Conservation (phyloP, 2,888 invertebrate genomes). For the Drosophila mulleri region DNA sequence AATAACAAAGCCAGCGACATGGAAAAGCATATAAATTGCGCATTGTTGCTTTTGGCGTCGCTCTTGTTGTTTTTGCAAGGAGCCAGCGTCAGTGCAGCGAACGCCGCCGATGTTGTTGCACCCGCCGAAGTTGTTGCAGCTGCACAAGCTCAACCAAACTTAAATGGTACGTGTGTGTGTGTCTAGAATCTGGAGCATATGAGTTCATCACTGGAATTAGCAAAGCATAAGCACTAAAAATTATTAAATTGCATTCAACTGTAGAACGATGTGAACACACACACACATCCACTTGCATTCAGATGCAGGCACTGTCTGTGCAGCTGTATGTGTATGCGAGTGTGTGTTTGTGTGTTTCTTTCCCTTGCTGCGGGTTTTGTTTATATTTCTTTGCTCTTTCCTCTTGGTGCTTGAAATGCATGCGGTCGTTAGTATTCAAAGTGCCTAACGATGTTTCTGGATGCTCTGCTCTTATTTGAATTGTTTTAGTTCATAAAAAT, state of each 20-base stretch:
- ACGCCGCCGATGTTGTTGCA: conserved; percentile 40
- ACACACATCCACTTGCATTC: not conserved
- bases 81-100: conserved; percentile 25
- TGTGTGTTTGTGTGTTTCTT: conserved; percentile 6
- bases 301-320: not conserved
- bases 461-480: conserved; percentile 8
- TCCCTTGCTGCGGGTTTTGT: conserved; percentile 43
- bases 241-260: conserved; percentile 49
- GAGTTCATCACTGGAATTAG: conserved; percentile 68
- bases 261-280: conserved; percentile 14
- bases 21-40: conserved; percentile 43
- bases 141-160: conserved; percentile 40
- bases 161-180: conserved; percentile 55
- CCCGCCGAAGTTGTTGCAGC: conserved; percentile 42
- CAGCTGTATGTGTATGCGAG: conserved; percentile 1
- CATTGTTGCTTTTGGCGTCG: conserved; percentile 48
- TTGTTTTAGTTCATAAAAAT: conserved; percentile 11
- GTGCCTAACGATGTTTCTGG: conserved; percentile 17
- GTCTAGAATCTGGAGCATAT: conserved; percentile 38
- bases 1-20: conserved; percentile 30
- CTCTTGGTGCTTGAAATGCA: not conserved
- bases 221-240: conserved; percentile 29
- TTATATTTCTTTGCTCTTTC: conserved; percentile 45
- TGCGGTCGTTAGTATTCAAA: conserved; percentile 36
- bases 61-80: conserved; percentile 56